Evolutionary conservation across 2,113 vertebrate genomes (phyloP), one percentile per base, ranked within the genome.

Genomic region (Rutilus rutilus): DNA sequence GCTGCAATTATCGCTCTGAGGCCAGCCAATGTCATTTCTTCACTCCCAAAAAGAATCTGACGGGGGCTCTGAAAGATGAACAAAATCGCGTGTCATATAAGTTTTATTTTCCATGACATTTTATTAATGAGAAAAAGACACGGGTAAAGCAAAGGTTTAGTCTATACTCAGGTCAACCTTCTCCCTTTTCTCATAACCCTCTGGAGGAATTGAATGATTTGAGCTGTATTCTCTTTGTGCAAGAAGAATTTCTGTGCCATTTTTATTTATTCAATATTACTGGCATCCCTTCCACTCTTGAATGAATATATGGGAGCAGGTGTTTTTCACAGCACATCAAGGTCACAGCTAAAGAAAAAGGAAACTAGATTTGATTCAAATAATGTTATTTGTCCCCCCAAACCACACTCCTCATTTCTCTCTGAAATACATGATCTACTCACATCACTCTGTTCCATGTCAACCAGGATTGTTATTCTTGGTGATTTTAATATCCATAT

Each of bases 41-140:
- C 25, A 1, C 2, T 27, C 64, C 8, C 12, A 83, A 52, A 71
- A 47, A 60, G 15, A 87, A 50, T 25, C 17, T 76, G 62, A 71
- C 25, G 4, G 36, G 45, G 39, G 7, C 25, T 64, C 60, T 71
- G 69, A 42, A 64, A 78, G 23, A 33, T 5, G 47, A 47, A 78
- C 50, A 69, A 62, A 88, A 85, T 67, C 52, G 62, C 84, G 85
- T 82, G 71, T 71, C 83, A 85, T 15, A 52, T n/a, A 65, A 75
- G 14, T 45, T 57, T 2, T 10, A 11, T 59, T 83, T 64, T 59
- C 21, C 15, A 7, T 85, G 78, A 82, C 87, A 85, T 77, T 85
- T 85, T 42, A 82, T 69, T 82, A 88, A 82, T 59, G 36, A 82
- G 83, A 82, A 21, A 81, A 42, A 57, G n/a, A 81, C 4, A 50